phyloP scores from a whole-genome alignment of 2,888 invertebrate species.

The Furcula furcula region DNA sequence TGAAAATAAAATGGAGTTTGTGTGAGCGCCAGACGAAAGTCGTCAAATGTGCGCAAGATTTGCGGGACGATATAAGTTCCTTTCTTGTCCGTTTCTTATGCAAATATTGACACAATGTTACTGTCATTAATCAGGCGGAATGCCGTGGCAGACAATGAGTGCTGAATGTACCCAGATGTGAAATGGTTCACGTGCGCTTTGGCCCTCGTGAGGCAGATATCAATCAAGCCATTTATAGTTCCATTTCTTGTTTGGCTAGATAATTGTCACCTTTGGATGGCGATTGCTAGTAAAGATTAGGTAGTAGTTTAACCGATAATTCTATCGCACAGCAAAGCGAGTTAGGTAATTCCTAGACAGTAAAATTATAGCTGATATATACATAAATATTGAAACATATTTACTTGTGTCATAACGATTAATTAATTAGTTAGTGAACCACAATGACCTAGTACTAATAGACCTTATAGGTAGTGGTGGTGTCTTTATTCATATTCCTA shows the following conservation, averaged over 20 bases:
- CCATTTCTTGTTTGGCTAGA: conserved; percentile 2
- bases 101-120: conserved; percentile 78
- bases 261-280: not conserved
- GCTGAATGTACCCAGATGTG: conserved; percentile 43
- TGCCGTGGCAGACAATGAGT: conserved; percentile 53
- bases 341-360: too few relatives aligned
- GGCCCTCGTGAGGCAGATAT: conserved; percentile 37
- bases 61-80: conserved; percentile 66
- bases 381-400: too few relatives aligned
- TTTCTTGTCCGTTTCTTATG: conserved; percentile 77
- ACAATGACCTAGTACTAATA: too few relatives aligned
- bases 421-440: too few relatives aligned
- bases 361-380: too few relatives aligned
- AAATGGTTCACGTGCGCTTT: conserved; percentile 40
- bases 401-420: too few relatives aligned
- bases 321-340: too few relatives aligned
- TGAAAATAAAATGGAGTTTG: conserved; percentile 22
- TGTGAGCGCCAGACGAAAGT: conserved; percentile 47
- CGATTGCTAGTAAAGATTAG: too few relatives aligned
- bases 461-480: too few relatives aligned
- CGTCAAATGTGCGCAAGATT: conserved; percentile 65
- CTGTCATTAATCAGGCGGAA: conserved; percentile 74
- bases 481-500: too few relatives aligned
- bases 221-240: conserved; percentile 45
- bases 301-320: too few relatives aligned